Evolutionary conservation across 1,140 invertebrate genomes (phyloP).

Genomic region (Drosophila orena): DNA sequence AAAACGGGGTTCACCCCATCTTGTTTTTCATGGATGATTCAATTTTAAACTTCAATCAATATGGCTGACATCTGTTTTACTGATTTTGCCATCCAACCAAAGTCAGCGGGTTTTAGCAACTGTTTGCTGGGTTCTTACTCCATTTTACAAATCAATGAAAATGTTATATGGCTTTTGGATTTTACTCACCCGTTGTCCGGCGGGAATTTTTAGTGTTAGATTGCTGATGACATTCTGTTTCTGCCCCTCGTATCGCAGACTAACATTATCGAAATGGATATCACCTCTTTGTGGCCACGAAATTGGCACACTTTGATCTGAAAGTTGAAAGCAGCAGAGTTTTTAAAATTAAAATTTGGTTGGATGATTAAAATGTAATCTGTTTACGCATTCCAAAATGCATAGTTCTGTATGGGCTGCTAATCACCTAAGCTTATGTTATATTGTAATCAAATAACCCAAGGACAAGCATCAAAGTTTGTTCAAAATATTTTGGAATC

Average conservation of each 20-base stretch:
- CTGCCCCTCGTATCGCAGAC: slow-evolving; percentile 88
- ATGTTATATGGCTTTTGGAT: not conserved
- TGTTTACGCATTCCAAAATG: too few species aligned
- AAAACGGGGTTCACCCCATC: not conserved
- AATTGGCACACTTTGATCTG: slow-evolving; percentile 86
- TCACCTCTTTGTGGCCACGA: slow-evolving; percentile 90
- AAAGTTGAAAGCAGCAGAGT: not conserved
- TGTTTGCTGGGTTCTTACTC: not conserved
- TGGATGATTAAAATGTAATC: too few species aligned
- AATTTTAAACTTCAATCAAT: slow-evolving; percentile 27
- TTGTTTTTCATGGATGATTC: slow-evolving; percentile 4
- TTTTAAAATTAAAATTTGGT: not conserved
- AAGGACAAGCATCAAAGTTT: slow-evolving; percentile 14
- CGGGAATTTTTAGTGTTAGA: slow-evolving; percentile 87
- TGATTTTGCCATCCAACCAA: slow-evolving; percentile 16
- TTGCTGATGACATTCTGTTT: slow-evolving; percentile 88
- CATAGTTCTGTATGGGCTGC: not conserved
- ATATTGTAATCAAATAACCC: not conserved
- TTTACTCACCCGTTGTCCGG: slow-evolving; percentile 88
- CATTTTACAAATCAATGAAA: not conserved
- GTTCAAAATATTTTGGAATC: slow-evolving; percentile 4
- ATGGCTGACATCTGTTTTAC: slow-evolving; percentile 16
- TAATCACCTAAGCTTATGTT: not conserved
- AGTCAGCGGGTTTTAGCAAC: slow-evolving; percentile 13
- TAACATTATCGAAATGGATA: slow-evolving; percentile 90